These are phyloP conservation scores for Drosophila sulfurigaster DNA, from an alignment of 1,140 invertebrate species.

Conservation along the genomic window DNA sequence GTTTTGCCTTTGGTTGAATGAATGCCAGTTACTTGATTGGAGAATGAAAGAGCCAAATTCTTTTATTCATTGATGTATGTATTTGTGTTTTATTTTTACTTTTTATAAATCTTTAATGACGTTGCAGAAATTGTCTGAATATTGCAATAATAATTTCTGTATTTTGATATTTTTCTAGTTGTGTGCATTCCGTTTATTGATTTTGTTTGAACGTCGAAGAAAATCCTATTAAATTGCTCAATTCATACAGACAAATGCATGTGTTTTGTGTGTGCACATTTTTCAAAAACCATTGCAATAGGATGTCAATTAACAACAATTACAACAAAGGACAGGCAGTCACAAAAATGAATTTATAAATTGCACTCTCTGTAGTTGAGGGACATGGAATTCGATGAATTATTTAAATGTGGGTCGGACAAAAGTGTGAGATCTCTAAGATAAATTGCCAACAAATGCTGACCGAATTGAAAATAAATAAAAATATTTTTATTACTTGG, in stretches of 20 bases:
- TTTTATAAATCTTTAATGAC: conserved; percentile 40
- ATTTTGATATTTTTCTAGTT: not conserved
- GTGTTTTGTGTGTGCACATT: not conserved
- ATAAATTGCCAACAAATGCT: conserved; percentile 4
- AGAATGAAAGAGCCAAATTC: not conserved
- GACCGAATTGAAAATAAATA: not conserved
- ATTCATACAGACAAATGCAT: not conserved
- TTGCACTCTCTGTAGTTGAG: not conserved
- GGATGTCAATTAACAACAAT: conserved; percentile 38
- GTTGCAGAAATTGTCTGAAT: conserved; percentile 9
- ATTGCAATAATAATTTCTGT: conserved; percentile 16
- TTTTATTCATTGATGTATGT: not conserved
- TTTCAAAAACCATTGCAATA: conserved; percentile 12
- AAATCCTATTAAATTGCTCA: conserved; percentile 28
- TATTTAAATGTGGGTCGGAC: conserved; percentile 2
- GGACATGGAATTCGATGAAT: conserved; percentile 1
- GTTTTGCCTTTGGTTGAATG: conserved; percentile 1
- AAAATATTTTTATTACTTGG: not conserved
- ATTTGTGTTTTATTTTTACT: conserved; percentile 7
- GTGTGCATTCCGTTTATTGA: conserved; percentile 22
- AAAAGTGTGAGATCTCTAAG: conserved; percentile 2
- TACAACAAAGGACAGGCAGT: conserved; percentile 13
- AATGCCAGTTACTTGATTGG: not conserved
- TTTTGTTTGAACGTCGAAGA: not conserved
- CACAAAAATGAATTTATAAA: conserved; percentile 8